Conservation (phyloP, 1,140 invertebrate species). For the Neodiprion pinetum region DNA sequence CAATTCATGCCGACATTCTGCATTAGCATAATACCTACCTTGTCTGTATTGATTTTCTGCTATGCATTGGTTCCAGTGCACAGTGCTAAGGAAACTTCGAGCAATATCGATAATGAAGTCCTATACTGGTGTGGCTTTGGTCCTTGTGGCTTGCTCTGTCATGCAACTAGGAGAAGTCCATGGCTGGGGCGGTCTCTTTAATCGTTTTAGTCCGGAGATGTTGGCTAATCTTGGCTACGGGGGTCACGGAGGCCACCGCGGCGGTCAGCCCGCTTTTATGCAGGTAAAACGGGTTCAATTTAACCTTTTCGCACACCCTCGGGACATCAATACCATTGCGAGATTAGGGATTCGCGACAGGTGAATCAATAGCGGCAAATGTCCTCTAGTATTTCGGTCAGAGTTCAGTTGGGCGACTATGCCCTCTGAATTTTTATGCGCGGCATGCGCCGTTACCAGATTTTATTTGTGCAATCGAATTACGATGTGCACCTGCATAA, state of each 20-base stretch:
- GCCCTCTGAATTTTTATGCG: too few relatives aligned
- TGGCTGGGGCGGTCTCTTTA: conserved; percentile 83
- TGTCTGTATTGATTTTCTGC: neutral
- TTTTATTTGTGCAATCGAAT: too few relatives aligned
- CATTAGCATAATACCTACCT: too few relatives aligned
- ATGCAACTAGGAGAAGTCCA: conserved; percentile 51
- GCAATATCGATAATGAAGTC: conserved; percentile 32
- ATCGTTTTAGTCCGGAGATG: conserved; percentile 86
- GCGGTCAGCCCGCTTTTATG: conserved; percentile 60
- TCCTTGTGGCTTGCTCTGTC: conserved; percentile 41
- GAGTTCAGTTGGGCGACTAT: too few relatives aligned
- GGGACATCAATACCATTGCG: too few relatives aligned
- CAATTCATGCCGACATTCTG: too few relatives aligned
- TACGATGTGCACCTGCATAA: too few relatives aligned
- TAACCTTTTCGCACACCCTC: too few relatives aligned
- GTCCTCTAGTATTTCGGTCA: too few relatives aligned
- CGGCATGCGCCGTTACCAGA: too few relatives aligned
- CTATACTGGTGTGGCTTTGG: conserved; percentile 44
- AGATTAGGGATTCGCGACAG: too few relatives aligned
- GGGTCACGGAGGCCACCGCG: conserved; percentile 65
- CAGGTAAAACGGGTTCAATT: conserved; percentile 56
- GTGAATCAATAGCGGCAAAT: too few relatives aligned
- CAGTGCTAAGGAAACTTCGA: neutral
- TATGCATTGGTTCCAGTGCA: neutral
- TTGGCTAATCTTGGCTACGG: conserved; percentile 80